These are phyloP conservation scores for Seira musarum DNA, from an alignment of 2,888 invertebrate genomes.

Conservation along the genomic window DNA sequence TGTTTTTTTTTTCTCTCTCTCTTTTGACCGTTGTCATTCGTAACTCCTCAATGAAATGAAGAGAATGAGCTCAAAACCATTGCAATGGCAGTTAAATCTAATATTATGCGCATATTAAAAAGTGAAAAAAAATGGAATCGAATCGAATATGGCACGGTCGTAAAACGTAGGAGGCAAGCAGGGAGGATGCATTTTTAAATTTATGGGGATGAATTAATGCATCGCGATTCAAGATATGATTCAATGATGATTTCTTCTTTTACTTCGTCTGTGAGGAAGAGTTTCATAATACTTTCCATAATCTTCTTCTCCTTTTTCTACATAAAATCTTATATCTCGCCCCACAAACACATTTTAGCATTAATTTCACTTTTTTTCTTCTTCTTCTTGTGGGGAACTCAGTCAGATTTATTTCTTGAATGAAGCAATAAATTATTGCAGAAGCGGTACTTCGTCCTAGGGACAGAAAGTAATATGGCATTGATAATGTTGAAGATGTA, in stretches of 20 bases:
- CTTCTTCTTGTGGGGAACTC: no score
- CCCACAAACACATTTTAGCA: background rate
- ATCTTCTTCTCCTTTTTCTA: background rate
- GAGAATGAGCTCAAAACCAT: background rate
- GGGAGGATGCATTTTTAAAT: background rate
- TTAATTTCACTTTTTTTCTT: background rate
- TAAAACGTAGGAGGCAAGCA: conserved; percentile 11
- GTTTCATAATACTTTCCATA: background rate
- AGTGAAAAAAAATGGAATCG: background rate
- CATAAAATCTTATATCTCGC: background rate
- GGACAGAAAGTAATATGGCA: conserved; percentile 9
- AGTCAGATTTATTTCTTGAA: background rate
- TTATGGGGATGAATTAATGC: background rate
- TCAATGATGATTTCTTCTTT: background rate
- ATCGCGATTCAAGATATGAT: background rate
- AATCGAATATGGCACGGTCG: background rate
- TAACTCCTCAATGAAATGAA: background rate
- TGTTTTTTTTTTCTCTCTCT: conserved; percentile 4
- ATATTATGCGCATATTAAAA: conserved; percentile 19
- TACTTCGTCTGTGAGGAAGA: background rate
- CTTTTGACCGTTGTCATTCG: conserved; percentile 4
- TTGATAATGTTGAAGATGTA: background rate
- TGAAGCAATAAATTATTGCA: background rate
- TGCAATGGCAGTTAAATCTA: background rate
- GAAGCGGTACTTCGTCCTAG: background rate